Evolutionary conservation across 2,113 vertebrate species (phyloP).

Genomic region (Nicator chloris): DNA sequence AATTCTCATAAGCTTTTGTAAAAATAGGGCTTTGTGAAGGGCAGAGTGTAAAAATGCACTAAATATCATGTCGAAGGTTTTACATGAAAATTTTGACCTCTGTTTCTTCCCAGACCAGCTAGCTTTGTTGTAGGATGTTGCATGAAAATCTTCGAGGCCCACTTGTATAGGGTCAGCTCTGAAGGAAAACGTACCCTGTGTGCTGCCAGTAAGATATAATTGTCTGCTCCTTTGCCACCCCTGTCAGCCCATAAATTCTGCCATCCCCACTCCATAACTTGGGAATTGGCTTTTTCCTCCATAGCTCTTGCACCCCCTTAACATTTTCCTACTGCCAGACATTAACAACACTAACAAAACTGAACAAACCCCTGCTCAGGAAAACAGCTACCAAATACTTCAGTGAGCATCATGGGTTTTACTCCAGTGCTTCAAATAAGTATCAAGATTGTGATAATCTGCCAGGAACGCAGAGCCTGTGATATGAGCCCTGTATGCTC

Average conservation of each 20-base stretch:
- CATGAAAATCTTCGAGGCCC: background rate
- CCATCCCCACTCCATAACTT: background rate
- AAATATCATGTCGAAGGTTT: background rate
- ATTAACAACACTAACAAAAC: background rate
- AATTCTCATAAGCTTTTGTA: background rate
- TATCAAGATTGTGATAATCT: background rate
- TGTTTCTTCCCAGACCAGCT: background rate
- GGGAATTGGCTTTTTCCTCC: background rate
- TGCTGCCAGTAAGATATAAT: background rate
- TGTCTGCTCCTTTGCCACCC: background rate
- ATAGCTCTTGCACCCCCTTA: background rate
- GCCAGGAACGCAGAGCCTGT: background rate
- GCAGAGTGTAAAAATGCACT: background rate
- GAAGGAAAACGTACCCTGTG: accelerated
- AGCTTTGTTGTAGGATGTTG: background rate
- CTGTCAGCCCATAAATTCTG: background rate
- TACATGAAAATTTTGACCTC: background rate
- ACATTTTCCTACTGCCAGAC: background rate
- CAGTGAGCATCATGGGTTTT: background rate
- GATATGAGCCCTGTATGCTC: background rate
- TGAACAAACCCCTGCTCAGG: background rate
- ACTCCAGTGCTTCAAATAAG: background rate
- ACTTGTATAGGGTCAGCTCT: too few species aligned
- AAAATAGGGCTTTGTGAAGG: background rate
- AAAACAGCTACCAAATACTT: background rate